Base-by-base conservation (phyloP, 2,797 vertebrate genomes). In the Hippocampus kuda region DNA sequence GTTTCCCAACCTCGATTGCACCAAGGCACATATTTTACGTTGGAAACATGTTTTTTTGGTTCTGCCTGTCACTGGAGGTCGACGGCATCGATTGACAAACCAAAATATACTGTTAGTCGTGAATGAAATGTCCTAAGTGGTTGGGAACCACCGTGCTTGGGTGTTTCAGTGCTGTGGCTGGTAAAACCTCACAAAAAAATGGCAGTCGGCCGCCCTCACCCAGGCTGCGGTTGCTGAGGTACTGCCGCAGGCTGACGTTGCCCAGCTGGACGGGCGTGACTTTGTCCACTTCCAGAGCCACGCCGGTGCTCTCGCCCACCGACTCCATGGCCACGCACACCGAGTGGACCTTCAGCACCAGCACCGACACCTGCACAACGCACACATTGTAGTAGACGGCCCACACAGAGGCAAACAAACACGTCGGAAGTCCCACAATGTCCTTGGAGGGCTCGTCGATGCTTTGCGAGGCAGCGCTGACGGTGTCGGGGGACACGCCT, bases 221-320 rank as follows among this genome's bases (percentile, higher is more conserved):
- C 69, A 93, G 80, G 83, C 93, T 94, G 86, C 94, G 94, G 90
- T 92, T 96, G 89, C 93, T 93, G 78, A 97, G 92, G 83, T 97
- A 98, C 81, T 98, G 93, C 56, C 95, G 88, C 76, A 97, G 90
- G 83, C 93, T 93, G 87, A 97, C 83, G 69, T 99, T 98, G 81
- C 97, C 96, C 78, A 98, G 77, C 63, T 99, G 95, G 83, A 82
- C 91, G 75, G 96, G 93, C 27, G 86, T 86, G 81, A 98, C 92
- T 71, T 83, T 90, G 70, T 93, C 93, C 74, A 98, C 92, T 83
- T 97, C 93, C 76, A 99, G 90, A 70, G 94, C 93, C 75, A 96
- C 83, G 67, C 92, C 90, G 10, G 89, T 88, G 84, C 94, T 94
- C 81, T 97, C 94, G 1, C 95, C 95, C 85, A 89, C 89, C 72